Evolutionary conservation across 1,140 invertebrate genomes (phyloP), one percentile per base, ranked within the genome.

Genomic region (Doryteuthis pealeii): DNA sequence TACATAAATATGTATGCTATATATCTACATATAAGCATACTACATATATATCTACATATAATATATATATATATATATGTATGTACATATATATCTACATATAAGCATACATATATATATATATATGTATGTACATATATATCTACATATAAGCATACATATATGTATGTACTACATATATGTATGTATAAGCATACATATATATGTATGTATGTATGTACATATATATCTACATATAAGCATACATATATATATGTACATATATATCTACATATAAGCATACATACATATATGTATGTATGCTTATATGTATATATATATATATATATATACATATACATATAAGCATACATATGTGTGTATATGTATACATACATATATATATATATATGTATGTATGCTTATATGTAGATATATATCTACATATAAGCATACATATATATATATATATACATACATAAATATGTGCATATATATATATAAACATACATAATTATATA

Each of bases 401-500:
- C 45, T 8, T 49, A 49, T 22, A 49, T 22, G 22, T 22, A 49
- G 8, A 49, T 22, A 49, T 22, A 49, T 49, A 49, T 49, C 8
- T 49, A 49, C 22, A 49, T 49, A 49, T 22, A 49, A 10, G 22
- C 45, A 49, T 49, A 49, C 45, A 49, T 49, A 49, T 49, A 49
- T 49, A 49, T 49, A 58, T 58, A 58, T 58, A 58, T 58, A 58
- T 58, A 58, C 15, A 58, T 58, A 58, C 15, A 58, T 58, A 58
- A 3, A 58, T 58, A 58, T 28, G 15, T 58, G 15, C 15, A 58
- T 58, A 58, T 58, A 58, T 58, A 58, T 58, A 58, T 58, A 58
- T 58, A 49, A 10, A 49, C 45, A 49, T 49, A 49, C 45, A 49
- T 49, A 49, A 10, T 10, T 49, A 49, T 49, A n/a, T n/a, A n/a